A percentile compares a stretch with the other conserved stretches of the same genome.
Conservation (phyloP, 2,888 invertebrate genomes). For the Sclerodermus sp. region DNA sequence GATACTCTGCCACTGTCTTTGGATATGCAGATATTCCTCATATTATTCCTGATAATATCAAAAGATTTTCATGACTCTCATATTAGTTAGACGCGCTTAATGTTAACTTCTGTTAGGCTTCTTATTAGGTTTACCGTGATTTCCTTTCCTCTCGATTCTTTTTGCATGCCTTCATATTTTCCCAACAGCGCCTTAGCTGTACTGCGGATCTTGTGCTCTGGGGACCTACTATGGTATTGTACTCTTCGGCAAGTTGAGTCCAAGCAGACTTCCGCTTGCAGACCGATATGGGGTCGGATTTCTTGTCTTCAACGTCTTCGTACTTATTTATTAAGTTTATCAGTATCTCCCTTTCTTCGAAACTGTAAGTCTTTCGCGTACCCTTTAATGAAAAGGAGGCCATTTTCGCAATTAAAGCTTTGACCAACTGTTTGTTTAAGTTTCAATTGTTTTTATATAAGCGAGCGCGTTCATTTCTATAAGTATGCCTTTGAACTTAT, state of each 20-base stretch:
- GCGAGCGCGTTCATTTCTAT: too few relatives aligned
- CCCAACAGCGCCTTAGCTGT: slow-evolving; percentile 42
- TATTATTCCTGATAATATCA: too few relatives aligned
- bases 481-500: too few relatives aligned
- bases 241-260: slow-evolving; percentile 38
- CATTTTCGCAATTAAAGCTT: slow-evolving; percentile 21
- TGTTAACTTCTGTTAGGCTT: too few relatives aligned
- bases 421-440: too few relatives aligned
- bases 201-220: slow-evolving; percentile 34
- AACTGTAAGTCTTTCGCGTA: slow-evolving; percentile 44
- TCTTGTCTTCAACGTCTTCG: slow-evolving; percentile 32
- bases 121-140: slow-evolving; percentile 28
- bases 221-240: slow-evolving; percentile 37
- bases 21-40: too few relatives aligned
- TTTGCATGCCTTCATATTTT: slow-evolving; percentile 44
- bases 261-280: slow-evolving; percentile 42
- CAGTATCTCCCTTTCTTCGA: slow-evolving; percentile 40
- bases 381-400: slow-evolving; percentile 36
- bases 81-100: too few relatives aligned
- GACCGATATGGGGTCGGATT: slow-evolving; percentile 35
- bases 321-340: slow-evolving; percentile 41
- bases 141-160: slow-evolving; percentile 40
- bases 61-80: too few relatives aligned
- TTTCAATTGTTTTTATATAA: too few relatives aligned
- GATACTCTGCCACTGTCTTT: too few relatives aligned